Base-by-base conservation (phyloP, 2,888 invertebrate species). In the Rugalucina vietnamica region DNA sequence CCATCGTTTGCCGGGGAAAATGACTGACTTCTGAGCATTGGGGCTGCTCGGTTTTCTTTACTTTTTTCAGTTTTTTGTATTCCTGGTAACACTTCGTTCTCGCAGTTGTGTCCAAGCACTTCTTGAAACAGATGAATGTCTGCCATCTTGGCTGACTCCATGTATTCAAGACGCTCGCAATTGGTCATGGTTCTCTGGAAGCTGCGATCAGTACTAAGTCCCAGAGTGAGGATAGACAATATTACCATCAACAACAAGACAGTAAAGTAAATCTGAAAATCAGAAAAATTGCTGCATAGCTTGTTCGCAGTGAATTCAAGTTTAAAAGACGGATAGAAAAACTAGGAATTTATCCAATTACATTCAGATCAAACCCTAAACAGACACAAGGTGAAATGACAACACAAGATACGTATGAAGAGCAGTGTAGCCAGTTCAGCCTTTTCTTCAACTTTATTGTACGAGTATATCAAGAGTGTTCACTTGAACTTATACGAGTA, bases 121-220 rank as follows among this genome's bases (percentile, higher is more conserved):
- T 39, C 24, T 4, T 10, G 27, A n/a, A 82, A 54, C 10, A 82
- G 21, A 0, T 74, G 74, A 21, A 81, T 49, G 65, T 81, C 82
- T 14, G 69, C 72, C 86, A 86, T 86, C 49, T 75, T 27, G n/a
- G 77, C 18, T n/a, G 73, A 39, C 27, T 70, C 32, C 86, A 86
- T 86, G 70, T 79, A 74, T 34, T 82, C 76, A 1, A 86, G 86
- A 65, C 86, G 79, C 76, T 86, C 86, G 71, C 86, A 86, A 39
- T 86, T 86, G 12, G 86, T 86, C 81, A 86, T 81, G 24, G 36
- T 49, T 76, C 86, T 36, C 57, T 79, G 84, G 54, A 86, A 86
- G n/a, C 65, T 21, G 21, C 76, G 74, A 43, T 86, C 86, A 24
- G 86, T 84, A 43, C 84, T 84, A 27, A 74, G 79, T 12, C 81